Evolutionary conservation across 2,113 vertebrate species (phyloP), one percentile per base, ranked within the genome.

Genomic region (Ageneiosus marmoratus): DNA sequence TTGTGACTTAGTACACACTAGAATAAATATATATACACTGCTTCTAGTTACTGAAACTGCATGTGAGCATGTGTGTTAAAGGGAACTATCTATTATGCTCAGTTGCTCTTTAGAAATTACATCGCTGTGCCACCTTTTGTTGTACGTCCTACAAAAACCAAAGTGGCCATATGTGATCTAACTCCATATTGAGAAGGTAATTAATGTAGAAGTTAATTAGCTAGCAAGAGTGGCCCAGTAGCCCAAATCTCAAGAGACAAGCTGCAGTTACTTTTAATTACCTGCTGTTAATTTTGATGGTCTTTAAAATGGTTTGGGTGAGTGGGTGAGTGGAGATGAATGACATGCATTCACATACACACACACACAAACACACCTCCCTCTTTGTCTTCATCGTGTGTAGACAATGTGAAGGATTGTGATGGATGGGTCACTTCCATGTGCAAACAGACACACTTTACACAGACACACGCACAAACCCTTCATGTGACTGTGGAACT

Each of bases 181-280:
- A 76, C 69, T 82, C 55, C 46, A 67, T 53, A 75, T 53, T 79
- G 69, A 74, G 56, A 67, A 69, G 22, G 51, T 84, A 81, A 82
- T 87, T 85, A 84, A 85, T 60, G 67, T 84, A 75, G 51, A 51
- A 75, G 83, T 82, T 84, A 87, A 82, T 87, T 87, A 84, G 80
- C 44, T 81, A 34, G 58, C 73, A 62, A 67, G 76, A 76, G 75
- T 87, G 41, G 27, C 50, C 83, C 78, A 60, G 74, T 72, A 56
- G 53, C 75, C 73, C 80, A 85, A 76, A 75, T 53, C 80, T 69
- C 76, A 75, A 56, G 69, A 69, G 70, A 74, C 73, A 29, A 41
- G 46, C 80, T 70, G 51, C 69, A 77, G 81, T 79, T 76, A 80
- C 80, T 76, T 83, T 84, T 85, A 85, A 87, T 87, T 87, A 87